Base-by-base conservation (phyloP, 2,888 invertebrate genomes). In the Entomobrya multifasciata region DNA sequence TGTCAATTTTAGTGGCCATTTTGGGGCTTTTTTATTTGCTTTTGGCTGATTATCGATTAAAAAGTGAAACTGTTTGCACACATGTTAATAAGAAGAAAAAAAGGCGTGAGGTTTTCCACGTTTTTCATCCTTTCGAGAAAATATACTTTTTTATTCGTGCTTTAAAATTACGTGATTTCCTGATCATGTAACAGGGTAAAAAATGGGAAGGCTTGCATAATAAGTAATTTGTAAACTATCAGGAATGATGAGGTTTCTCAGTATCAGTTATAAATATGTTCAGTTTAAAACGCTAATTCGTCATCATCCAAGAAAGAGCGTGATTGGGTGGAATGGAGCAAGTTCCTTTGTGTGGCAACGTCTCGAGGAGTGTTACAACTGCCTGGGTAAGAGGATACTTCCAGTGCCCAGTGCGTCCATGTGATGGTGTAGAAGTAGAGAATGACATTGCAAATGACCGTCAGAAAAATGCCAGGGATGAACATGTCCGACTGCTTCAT, bases 401-500 rank as follows among this genome's bases (percentile, higher is more conserved):
- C 49, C n/a, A 89, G 79, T 8, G 87, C 55, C 1, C 20, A 20
- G 41, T 84, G 44, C 2, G 30, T 27, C 15, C 36, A 67, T 0
- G 80, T 55, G 25, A 86, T 47, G 10, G 82, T 80, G 8, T 67
- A 76, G 6, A 74, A 25, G 36, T 67, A 86, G 4, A 89, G 47
- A 15, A 87, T 22, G 1, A 47, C 2, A 57, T 87, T 87, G 20
- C 57, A 70, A 17, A 88, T 60, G 52, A 89, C 11, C 1, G 89
- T 86, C 0, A 88, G 44, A 13, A 80, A 22, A 17, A 89, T 6
- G 4, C 89, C 89, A 8, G 89, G 86, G 1, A 77, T n/a, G 27
- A 86, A 55, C 89, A 89, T 89, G 74, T 89, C 89, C 17, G 13
- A 76, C 60, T 89, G 89, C 25, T 81, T 87, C 89, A 89, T 89